phyloP scores from a whole-genome alignment of 2,797 vertebrate species.

The Tragelaphus eurycerus region DNA sequence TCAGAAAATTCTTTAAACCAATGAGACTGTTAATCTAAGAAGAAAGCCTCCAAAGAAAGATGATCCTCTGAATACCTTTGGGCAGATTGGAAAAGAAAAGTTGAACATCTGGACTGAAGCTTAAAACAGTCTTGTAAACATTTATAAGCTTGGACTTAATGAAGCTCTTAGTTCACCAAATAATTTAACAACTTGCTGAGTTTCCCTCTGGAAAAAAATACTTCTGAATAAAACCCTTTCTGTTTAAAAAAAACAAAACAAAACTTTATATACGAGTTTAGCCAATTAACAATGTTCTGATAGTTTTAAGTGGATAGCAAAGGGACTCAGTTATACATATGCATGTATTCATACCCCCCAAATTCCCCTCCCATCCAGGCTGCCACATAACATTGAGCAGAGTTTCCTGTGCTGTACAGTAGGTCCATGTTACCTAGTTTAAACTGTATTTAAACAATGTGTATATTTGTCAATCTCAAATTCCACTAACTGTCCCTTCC shows the following conservation, averaged over 20 bases:
- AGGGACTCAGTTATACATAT: not conserved
- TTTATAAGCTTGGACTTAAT: conserved; percentile 65
- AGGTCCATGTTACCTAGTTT: not conserved
- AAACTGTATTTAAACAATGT: not conserved
- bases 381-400: not conserved
- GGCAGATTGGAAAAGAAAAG: conserved; percentile 62
- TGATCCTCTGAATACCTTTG: conserved; percentile 54
- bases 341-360: not conserved
- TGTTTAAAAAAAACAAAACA: not conserved
- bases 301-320: not conserved
- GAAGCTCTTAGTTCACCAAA: conserved; percentile 65
- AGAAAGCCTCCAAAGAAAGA: not conserved
- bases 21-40: not conserved
- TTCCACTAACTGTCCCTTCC: not conserved
- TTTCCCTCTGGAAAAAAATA: conserved; percentile 62
- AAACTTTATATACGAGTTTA: not conserved
- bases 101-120: conserved; percentile 49
- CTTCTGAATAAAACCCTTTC: conserved; percentile 68
- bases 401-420: not conserved
- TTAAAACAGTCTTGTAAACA: conserved; percentile 32
- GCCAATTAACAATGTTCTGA: not conserved
- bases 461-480: not conserved
- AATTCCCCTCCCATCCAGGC: not conserved
- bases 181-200: conserved; percentile 63
- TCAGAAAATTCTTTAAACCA: not conserved